phyloP scores from a whole-genome alignment of 2,797 vertebrate genomes.

The Sternotherus odoratus region DNA sequence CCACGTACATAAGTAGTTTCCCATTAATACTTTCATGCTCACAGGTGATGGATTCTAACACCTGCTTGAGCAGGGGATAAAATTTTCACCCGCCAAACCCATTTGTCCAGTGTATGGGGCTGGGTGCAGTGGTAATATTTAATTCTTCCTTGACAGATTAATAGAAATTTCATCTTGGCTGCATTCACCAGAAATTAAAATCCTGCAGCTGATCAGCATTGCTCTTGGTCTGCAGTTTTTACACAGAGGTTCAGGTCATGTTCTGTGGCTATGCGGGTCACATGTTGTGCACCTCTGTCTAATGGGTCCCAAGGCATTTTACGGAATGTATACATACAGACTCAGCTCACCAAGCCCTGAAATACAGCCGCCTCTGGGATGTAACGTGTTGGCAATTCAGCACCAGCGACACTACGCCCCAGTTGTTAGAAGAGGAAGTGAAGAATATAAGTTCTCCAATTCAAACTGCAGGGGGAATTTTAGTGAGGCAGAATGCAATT shows the following conservation, averaged over 20 bases:
- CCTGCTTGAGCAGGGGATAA: neutral
- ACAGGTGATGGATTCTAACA: neutral
- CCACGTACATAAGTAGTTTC: neutral
- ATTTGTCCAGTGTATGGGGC: neutral
- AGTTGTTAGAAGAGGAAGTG: slow-evolving; percentile 57
- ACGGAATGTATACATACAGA: slow-evolving; percentile 5
- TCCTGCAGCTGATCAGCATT: accelerated
- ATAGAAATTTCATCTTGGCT: neutral
- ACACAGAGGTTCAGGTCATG: neutral
- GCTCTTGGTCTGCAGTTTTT: neutral
- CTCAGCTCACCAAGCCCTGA: neutral
- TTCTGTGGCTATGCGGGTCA: slow-evolving; percentile 31
- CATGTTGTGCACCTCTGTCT: neutral
- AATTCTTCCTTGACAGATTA: neutral
- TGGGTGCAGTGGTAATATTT: neutral
- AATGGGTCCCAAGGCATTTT: slow-evolving; percentile 66
- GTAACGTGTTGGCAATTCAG: slow-evolving; percentile 29
- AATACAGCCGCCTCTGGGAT: neutral
- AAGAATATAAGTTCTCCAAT: slow-evolving; percentile 66
- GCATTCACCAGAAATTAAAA: slow-evolving; percentile 22
- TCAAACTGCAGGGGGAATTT: slow-evolving; percentile 78
- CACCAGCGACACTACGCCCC: slow-evolving; percentile 4
- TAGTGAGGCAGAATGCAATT: slow-evolving; percentile 80
- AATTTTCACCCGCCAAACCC: neutral
- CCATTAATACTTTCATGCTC: neutral